These are phyloP conservation scores for Melanostoma mellinum DNA, from an alignment of 2,888 invertebrate genomes.

Conservation along the genomic window DNA sequence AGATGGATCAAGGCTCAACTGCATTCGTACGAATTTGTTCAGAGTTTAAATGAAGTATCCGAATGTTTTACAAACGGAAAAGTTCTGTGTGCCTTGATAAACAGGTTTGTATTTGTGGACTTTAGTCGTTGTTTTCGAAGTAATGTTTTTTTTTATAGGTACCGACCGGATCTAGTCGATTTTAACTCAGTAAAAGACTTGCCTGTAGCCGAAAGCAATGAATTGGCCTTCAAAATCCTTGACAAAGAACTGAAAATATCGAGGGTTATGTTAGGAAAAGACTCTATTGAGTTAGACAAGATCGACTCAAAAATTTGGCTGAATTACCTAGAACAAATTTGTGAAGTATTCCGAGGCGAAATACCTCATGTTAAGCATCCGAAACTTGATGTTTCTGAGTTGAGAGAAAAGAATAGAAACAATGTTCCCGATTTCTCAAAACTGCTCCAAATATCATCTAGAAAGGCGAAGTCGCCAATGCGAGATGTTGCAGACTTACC, in stretches of 20 bases:
- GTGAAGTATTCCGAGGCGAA: conserved; percentile 95
- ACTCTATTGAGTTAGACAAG: conserved; percentile 82
- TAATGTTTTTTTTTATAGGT: conserved; percentile 82
- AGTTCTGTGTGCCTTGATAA: conserved; percentile 81
- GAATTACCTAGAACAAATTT: conserved; percentile 93
- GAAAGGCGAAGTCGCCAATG: conserved; percentile 80
- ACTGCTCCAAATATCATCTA: conserved; percentile 78
- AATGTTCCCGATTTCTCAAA: conserved; percentile 81
- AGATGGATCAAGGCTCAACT: conserved; percentile 81
- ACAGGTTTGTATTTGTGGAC: conserved; percentile 76
- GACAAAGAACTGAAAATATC: conserved; percentile 91
- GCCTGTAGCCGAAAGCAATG: conserved; percentile 87
- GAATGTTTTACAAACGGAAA: conserved; percentile 81
- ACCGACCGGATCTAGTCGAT: conserved; percentile 95
- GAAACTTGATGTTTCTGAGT: conserved; percentile 84
- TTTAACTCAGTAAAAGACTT: conserved; percentile 86
- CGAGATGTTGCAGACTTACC: conserved; percentile 80
- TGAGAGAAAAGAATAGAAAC: conserved; percentile 80
- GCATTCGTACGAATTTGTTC: conserved; percentile 79
- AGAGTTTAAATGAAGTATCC: conserved; percentile 80
- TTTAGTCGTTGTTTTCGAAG: background rate
- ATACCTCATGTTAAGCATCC: conserved; percentile 91
- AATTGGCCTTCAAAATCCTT: conserved; percentile 92
- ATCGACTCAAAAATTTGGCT: conserved; percentile 83
- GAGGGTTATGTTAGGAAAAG: conserved; percentile 89